phyloP scores from a whole-genome alignment of 1,140 invertebrate genomes.

The Episyrphus balteatus region DNA sequence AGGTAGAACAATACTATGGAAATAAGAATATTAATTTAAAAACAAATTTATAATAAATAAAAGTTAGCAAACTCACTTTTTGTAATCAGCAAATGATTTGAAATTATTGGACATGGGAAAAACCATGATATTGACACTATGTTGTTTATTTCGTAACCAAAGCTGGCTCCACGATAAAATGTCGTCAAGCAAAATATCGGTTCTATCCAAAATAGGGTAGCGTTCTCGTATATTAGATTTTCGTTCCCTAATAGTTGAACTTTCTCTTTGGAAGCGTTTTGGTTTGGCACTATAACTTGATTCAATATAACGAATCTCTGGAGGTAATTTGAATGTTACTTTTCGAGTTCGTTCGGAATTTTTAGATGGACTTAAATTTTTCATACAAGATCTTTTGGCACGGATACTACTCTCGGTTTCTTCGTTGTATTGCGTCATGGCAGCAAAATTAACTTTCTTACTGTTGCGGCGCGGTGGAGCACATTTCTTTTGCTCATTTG shows the following conservation, averaged over 20 bases:
- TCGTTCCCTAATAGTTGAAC: conserved; percentile 2
- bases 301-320: conserved; percentile 5
- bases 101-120: conserved; percentile 20
- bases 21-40: not conserved
- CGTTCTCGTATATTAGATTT: not conserved
- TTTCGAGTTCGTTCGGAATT: conserved; percentile 5
- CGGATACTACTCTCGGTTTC: not conserved
- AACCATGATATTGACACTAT: conserved; percentile 13
- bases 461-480: too few relatives aligned
- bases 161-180: conserved; percentile 24
- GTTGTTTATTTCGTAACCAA: conserved; percentile 15
- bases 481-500: too few relatives aligned
- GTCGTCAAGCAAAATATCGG: conserved; percentile 10
- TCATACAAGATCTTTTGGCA: not conserved
- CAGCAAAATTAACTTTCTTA: too few relatives aligned
- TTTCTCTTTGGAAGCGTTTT: conserved; percentile 3
- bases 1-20: conserved; percentile 18
- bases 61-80: conserved; percentile 10
- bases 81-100: conserved; percentile 17
- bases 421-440: too few relatives aligned
- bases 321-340: conserved; percentile 7
- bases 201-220: conserved; percentile 11
- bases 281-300: not conserved
- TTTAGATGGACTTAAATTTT: conserved; percentile 13
- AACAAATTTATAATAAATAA: not conserved